Base-by-base conservation (phyloP, 1,140 invertebrate genomes). In the Cardiocondyla obscurior region DNA sequence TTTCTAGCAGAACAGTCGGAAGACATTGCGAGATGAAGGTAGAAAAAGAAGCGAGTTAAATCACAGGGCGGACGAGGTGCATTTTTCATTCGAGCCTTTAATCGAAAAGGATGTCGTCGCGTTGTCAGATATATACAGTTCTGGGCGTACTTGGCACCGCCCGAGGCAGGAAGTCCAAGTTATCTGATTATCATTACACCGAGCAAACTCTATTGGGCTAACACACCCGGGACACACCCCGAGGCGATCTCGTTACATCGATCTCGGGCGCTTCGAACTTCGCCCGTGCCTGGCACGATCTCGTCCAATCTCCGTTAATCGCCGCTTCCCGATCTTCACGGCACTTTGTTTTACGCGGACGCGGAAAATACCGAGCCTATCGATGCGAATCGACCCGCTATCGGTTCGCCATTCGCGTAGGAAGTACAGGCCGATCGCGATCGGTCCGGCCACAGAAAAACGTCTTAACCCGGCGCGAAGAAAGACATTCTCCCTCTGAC, bases 351-450 rank as follows among this genome's bases (percentile, higher is more conserved):
- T 76, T 76, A 64, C 73, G 58, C 42, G 58, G 30, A 62, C 28
- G 57, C 5, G 6, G 53, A 57, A 85, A 57, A 85, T 53, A 44
- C 60, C 46, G 36, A 73, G 83, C 49, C 81, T 85, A 81, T 74
- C 83, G 77, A 51, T 46, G 73, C 57, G 55, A 0, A 58, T 82
- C 83, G 76, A 55, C 72, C 67, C 57, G 65, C 65, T 64, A 58
- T 81, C 84, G 83, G 53, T 85, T 33, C 19, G 46, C 39, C 3
- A 33, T 36, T 49, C 25, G 19, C 44, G 22, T 57, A 79, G 58
- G 65, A 73, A 85, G 42, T 81, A 81, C 22, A 16, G n/a, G 64
- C 25, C 33, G 33, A 42, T 67, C 42, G 6, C 25, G 44, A 12
- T n/a, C 33, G 46, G 30, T 33, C 28, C 72, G 28, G 51, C 51